phyloP scores from a whole-genome alignment of 2,888 invertebrate genomes.

The Zele albiditarsus region DNA sequence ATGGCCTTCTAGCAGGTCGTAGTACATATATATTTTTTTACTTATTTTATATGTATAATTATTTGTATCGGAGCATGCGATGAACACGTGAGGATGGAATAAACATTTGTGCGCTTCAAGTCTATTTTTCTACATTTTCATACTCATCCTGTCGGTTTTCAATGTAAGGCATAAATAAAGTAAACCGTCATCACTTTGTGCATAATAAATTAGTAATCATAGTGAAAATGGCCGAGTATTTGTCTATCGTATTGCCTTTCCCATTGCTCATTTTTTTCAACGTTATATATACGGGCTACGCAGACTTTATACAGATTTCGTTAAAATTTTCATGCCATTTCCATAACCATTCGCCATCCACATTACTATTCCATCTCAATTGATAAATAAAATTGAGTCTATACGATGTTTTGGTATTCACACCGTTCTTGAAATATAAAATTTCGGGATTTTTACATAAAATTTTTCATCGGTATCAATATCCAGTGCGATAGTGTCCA shows the following conservation, averaged over 20 bases:
- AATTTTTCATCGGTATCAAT: too few relatives aligned
- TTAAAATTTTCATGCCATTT: too few relatives aligned
- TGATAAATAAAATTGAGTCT: conserved; percentile 1
- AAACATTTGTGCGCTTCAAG: not conserved
- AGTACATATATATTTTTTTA: not conserved
- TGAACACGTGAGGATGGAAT: not conserved
- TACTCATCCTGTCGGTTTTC: not conserved
- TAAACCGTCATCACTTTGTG: not conserved
- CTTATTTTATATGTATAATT: not conserved
- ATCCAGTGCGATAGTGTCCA: too few relatives aligned
- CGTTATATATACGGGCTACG: not conserved
- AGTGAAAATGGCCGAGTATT: not conserved
- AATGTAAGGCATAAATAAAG: not conserved
- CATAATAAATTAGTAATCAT: not conserved
- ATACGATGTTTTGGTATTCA: too few relatives aligned
- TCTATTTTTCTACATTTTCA: not conserved
- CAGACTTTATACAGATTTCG: too few relatives aligned
- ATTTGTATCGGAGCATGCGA: not conserved
- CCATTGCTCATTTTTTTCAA: not conserved
- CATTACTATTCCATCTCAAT: too few relatives aligned
- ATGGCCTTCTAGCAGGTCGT: conserved; percentile 10
- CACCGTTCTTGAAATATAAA: too few relatives aligned
- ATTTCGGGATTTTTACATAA: too few relatives aligned
- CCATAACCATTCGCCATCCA: too few relatives aligned
- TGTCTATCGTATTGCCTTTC: not conserved